Base-by-base conservation (phyloP, 1,140 invertebrate genomes). In the Anoplolepis gracilipes region DNA sequence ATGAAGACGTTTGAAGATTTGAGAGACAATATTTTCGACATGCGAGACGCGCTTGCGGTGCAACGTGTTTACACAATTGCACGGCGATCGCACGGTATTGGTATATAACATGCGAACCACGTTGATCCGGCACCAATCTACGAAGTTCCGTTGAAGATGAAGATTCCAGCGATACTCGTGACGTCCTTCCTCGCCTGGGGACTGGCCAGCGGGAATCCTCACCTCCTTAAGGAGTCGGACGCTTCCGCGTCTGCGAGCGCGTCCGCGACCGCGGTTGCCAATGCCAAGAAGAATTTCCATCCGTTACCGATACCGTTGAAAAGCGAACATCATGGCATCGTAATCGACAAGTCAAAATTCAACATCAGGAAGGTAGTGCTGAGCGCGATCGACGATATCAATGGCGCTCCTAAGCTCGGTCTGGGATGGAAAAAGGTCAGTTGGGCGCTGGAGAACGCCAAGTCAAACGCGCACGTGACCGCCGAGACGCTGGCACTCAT, bases 121-220 rank as follows among this genome's bases (percentile, higher is more conserved):
- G 11, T 13, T 25, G 25, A 25, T 46, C 46, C 25, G 69, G 59
- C 61, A 86, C 65, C 85, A 86, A 86, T 82, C 46, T 49, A 55
- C 69, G n/a, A 86, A 86, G 78, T 30, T 84, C 69, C 85, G 78
- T 84, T 69, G 28, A 86, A 73, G 46, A 86, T 86, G 85, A 86
- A 86, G 85, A 86, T 84, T 75, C 82, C 82, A 85, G 72, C 70
- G 39, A 53, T 76, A 73, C 82, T 85, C 61, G 59, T 76, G 16
- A 62, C 76, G 46, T 86, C 67, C 8, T 55, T 86, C 46, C 59
- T 86, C n/a, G 57, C 22, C 25, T 82, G 77, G 77, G 85, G 85
- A 25, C 25, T 86, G 30, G 39, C 85, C 49, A 59, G 55, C 42
- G 77, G 77, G 42, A 46, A 10, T 42, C 39, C 39, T 42, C 10